Conservation (phyloP, 2,888 invertebrate genomes). For the Cephalotes varians region DNA sequence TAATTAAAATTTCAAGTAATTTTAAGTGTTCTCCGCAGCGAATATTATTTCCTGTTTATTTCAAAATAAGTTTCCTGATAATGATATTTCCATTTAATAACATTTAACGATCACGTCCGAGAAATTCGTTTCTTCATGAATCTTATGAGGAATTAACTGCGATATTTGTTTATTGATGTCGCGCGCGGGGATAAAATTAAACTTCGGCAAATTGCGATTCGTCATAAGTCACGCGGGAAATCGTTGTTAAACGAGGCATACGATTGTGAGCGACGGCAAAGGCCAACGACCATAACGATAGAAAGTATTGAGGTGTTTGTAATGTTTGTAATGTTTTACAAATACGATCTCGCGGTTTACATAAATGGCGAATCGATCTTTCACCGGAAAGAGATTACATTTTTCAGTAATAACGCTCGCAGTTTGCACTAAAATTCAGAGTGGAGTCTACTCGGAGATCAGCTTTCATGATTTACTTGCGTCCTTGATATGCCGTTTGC, state of each 20-base stretch:
- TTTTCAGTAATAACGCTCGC: neutral
- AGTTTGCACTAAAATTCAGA: neutral
- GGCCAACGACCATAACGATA: conserved; percentile 76
- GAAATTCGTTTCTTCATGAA: neutral
- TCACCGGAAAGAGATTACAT: neutral
- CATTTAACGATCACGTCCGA: neutral
- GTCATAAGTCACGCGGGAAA: conserved; percentile 52
- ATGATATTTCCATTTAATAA: neutral
- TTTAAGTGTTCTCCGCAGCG: neutral
- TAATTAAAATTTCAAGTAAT: neutral
- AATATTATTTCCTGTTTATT: neutral
- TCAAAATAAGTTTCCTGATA: neutral
- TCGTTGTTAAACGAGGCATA: conserved; percentile 63
- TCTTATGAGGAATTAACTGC: neutral
- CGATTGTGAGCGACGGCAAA: conserved; percentile 67
- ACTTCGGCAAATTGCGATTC: conserved; percentile 47
- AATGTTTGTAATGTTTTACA: neutral
- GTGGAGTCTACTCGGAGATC: neutral
- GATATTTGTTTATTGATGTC: conserved; percentile 16
- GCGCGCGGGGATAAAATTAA: conserved; percentile 11
- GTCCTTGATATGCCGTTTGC: neutral
- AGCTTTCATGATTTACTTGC: neutral
- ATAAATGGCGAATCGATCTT: conserved; percentile 34
- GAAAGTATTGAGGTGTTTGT: conserved; percentile 70
- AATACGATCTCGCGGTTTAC: conserved; percentile 1